Percentiles rank a stretch among this genome's conserved stretches.
Conservation (phyloP, 2,888 invertebrate genomes). For the Trichogramma evanescens region DNA sequence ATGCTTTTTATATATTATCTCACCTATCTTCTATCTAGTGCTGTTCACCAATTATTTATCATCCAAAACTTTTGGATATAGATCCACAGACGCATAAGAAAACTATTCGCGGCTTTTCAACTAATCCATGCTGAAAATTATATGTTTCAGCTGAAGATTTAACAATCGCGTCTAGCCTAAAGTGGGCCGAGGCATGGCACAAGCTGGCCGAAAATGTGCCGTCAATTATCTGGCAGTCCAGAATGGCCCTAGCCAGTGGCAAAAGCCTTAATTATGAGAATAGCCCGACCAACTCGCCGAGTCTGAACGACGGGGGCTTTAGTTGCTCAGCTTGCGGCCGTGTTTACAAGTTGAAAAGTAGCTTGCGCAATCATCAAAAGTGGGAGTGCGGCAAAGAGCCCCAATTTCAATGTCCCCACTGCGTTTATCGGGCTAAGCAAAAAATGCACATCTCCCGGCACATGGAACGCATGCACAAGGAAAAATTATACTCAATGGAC, state of each 20-base stretch:
- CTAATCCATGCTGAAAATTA: constrained; percentile 6
- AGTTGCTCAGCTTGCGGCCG: constrained; percentile 71
- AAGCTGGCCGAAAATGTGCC: constrained; percentile 33
- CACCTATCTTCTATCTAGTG: no score
- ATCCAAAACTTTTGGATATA: no score
- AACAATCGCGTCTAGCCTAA: constrained; percentile 63
- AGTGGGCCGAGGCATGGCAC: constrained; percentile 61
- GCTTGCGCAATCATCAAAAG: constrained; percentile 40
- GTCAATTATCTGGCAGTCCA: constrained; percentile 43
- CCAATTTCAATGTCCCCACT: constrained; percentile 42
- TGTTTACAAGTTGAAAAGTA: constrained; percentile 46
- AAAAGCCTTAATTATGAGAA: constrained; percentile 29
- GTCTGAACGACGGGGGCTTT: constrained; percentile 48
- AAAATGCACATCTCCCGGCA: constrained; percentile 39
- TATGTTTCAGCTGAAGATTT: constrained; percentile 59
- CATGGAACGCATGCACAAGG: constrained; percentile 41
- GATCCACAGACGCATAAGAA: no score
- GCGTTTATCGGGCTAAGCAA: constrained; percentile 32
- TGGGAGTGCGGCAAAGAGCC: constrained; percentile 47
- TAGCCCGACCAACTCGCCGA: neutral
- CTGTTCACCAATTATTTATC: no score
- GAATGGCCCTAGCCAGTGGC: constrained; percentile 29
- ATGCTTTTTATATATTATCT: no score
- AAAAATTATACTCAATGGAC: constrained; percentile 27
- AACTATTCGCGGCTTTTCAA: no score